Percentiles rank a stretch among this genome's conserved stretches.
phyloP scores from a whole-genome alignment of 1,140 invertebrate genomes.

The Penaeus indicus region DNA sequence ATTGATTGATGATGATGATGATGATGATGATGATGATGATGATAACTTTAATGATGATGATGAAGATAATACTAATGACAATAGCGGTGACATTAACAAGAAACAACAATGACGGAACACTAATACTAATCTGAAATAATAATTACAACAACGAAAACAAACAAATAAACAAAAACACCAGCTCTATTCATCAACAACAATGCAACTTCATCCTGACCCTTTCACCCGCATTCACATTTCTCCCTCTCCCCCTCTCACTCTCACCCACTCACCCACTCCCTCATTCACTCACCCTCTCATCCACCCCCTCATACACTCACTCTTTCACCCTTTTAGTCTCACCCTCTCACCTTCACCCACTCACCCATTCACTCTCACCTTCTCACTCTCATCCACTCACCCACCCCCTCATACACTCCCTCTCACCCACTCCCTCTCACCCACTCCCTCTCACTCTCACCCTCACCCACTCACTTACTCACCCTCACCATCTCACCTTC shows the following conservation, averaged over 20 bases:
- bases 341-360: neutral
- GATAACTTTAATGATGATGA: no score
- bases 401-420: neutral
- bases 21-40: no score
- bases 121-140: no score
- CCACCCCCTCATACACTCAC: neutral
- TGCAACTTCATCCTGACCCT: no score
- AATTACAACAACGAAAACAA: no score
- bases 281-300: neutral
- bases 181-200: no score
- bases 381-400: neutral
- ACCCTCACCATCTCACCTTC: neutral
- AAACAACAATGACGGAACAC: no score
- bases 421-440: neutral
- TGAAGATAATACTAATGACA: no score
- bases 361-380: neutral
- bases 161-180: no score
- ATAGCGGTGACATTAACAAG: no score
- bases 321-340: neutral
- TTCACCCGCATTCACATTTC: neutral
- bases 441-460: neutral
- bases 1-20: no score
- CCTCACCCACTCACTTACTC: neutral
- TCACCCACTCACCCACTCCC: neutral
- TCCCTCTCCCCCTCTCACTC: conserved; percentile 8